Evolutionary conservation across 2,888 invertebrate species (phyloP), one percentile per base, ranked within the genome.

Genomic region (Abrostola triplasia): DNA sequence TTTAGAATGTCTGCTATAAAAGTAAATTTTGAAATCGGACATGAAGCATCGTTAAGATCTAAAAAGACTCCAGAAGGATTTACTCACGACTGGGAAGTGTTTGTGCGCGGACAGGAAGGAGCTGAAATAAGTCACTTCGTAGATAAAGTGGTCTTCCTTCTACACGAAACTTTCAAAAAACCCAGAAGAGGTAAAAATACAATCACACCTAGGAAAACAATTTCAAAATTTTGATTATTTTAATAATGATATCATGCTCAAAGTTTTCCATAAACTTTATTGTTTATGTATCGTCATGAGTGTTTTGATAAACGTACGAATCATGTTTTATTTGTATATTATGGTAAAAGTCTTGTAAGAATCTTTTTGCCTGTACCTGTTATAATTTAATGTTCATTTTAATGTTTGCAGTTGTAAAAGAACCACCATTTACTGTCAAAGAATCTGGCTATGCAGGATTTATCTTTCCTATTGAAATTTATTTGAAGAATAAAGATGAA

Each of bases 391-490:
- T 36, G 8, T 38, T 10, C 12, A 35, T 9, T 42, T 56, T 49
- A 44, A 35, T 56, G 40, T 53, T 96, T 96, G 55, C 95, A 98
- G 98, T 97, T 80, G 95, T 98, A 5, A 98, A 98, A 86, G 98
- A 98, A 76, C 98, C 99, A 56, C 99, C 99, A 4, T 99, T 98
- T 92, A 94, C 96, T 55, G 96, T 99, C 38, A 97, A 97, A 81
- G 99, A 99, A 89, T 97, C 98, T n/a, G 99, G 99, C 6, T 99
- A 99, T 95, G 99, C 98, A 66, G 98, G 99, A 40, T 99, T 99
- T 89, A 95, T 96, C 53, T 95, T 99, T 66, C 97, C 97, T 0
- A 98, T 99, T 82, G 98, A 99, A 85, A 97, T 99, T 77, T 97
- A 98, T 89, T 95, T 98, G 76, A 97, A 96, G 80, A 98, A 98